Evolutionary conservation across 1,140 invertebrate genomes (phyloP), one percentile per base, ranked within the genome.

Genomic region (Tetranychus urticae): DNA sequence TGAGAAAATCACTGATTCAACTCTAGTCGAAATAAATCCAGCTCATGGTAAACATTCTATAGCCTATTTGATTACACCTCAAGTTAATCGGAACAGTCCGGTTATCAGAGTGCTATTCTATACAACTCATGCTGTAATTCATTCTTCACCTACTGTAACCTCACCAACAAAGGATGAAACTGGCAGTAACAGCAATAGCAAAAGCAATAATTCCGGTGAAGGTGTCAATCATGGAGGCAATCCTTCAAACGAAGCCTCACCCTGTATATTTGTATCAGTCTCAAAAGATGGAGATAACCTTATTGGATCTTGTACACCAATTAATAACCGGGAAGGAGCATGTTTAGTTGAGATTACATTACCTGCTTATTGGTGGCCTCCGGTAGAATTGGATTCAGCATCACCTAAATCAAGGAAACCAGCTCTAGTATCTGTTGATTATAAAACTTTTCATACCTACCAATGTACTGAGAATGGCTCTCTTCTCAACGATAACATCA

Each of bases 91-190:
- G 36, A 88, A 91, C 68, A 82, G 82, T 10, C 88, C 88, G 0
- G 84, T 91, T 1, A 72, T 92, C 1, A 73, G 88, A 45, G 87
- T 91, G 0, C 75, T 93, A 1, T 91, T 92, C 69, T 88, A 93
- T 68, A 84, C 86, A 2, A 86, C 85, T 31, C 62, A 60, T 37
- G 31, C 58, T 33, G 13, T 50, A 8, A 45, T 31, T 42, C 39
- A 42, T 42, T 42, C 39, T 42, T 10, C 39, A 6, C 10, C 39
- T 10, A 42, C 10, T 6, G 39, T 42, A 42, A 42, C 39, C 10
- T 56, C 55, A 39, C 33, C 33, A 36, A 6, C 33, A 56, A 56
- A 10, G 5, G 34, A 56, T 56, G 7, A 4, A 10, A 10, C 6
- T 56, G 23, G 31, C 8, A 36, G 12, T 36, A 63, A 63, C 39